phyloP scores from a whole-genome alignment of 92 coral and sea anemone species.

The Ricordea florida region DNA sequence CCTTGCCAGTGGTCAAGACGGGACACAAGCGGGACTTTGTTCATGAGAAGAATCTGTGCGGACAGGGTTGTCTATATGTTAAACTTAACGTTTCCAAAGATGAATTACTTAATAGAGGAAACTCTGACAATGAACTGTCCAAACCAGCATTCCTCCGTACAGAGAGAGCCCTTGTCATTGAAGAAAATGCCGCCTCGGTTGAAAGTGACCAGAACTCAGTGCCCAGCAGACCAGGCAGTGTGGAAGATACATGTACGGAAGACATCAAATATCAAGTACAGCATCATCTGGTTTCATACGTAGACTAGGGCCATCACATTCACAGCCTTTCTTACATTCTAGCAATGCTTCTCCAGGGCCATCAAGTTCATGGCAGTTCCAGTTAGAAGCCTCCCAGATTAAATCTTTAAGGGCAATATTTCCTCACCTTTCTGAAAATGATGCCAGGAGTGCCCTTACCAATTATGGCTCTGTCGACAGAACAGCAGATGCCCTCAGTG shows the following conservation, averaged over 20 bases:
- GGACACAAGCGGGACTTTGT: conserved; percentile 32
- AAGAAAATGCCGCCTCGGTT: too few species aligned
- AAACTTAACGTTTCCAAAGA: conserved; percentile 13
- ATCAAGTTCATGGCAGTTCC: neutral
- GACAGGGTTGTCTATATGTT: conserved; percentile 11
- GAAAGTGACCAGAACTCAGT: too few species aligned
- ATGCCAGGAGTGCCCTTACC: neutral
- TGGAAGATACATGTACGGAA: too few species aligned
- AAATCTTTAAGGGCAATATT: neutral
- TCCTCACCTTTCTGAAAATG: neutral
- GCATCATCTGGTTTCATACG: too few species aligned
- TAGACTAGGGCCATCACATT: too few species aligned
- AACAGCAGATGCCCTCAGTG: neutral
- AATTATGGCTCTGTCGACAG: neutral
- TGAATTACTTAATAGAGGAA: neutral
- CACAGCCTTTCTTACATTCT: too few species aligned
- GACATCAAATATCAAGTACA: too few species aligned
- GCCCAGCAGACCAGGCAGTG: too few species aligned
- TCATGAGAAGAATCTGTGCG: conserved; percentile 42
- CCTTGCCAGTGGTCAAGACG: conserved; percentile 15
- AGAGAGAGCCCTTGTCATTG: too few species aligned
- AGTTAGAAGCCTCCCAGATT: neutral
- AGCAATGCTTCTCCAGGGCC: neutral
- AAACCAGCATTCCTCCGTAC: too few species aligned
- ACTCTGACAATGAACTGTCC: neutral